phyloP scores from a whole-genome alignment of 2,797 vertebrate genomes.

The Enteromius unitaeniatus region DNA sequence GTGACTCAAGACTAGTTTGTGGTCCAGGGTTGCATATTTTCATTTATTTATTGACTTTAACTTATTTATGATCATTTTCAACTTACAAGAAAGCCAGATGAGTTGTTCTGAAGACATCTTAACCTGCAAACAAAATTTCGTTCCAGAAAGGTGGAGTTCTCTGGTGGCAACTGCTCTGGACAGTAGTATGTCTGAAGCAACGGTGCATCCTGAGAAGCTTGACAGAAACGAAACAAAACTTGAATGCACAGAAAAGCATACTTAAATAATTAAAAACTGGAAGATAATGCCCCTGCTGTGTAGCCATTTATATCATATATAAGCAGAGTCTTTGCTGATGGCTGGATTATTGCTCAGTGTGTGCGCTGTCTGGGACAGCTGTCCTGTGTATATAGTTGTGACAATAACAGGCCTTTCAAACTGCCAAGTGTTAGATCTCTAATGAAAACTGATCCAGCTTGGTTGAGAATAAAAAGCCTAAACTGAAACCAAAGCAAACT shows the following conservation, averaged over 20 bases:
- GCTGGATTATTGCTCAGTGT: slow-evolving; percentile 7
- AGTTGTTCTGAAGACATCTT: slow-evolving; percentile 84
- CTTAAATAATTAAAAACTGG: neutral
- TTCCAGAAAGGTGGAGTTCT: slow-evolving; percentile 84
- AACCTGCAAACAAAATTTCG: slow-evolving; percentile 84
- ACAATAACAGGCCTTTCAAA: slow-evolving; percentile 21
- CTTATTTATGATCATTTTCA: neutral
- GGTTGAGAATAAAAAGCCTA: slow-evolving; percentile 15
- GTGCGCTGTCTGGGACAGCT: slow-evolving; percentile 14
- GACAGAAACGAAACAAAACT: slow-evolving; percentile 8
- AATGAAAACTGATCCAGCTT: slow-evolving; percentile 37
- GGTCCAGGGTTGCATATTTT: neutral
- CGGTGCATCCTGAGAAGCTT: slow-evolving; percentile 71
- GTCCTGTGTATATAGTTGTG: slow-evolving; percentile 45
- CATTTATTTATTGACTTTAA: neutral
- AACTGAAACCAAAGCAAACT: slow-evolving; percentile 14
- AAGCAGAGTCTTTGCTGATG: slow-evolving; percentile 1
- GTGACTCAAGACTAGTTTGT: no score
- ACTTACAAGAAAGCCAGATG: slow-evolving; percentile 85
- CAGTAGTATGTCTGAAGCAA: slow-evolving; percentile 72
- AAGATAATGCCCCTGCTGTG: neutral
- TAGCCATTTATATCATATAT: slow-evolving; percentile 1
- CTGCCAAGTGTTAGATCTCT: slow-evolving; percentile 1
- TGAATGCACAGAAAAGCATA: neutral
- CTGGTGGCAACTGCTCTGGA: slow-evolving; percentile 81